Evolutionary conservation across 2,797 vertebrate species (phyloP), one percentile per base, ranked within the genome.

Genomic region (Dendrocincla fuliginosa): DNA sequence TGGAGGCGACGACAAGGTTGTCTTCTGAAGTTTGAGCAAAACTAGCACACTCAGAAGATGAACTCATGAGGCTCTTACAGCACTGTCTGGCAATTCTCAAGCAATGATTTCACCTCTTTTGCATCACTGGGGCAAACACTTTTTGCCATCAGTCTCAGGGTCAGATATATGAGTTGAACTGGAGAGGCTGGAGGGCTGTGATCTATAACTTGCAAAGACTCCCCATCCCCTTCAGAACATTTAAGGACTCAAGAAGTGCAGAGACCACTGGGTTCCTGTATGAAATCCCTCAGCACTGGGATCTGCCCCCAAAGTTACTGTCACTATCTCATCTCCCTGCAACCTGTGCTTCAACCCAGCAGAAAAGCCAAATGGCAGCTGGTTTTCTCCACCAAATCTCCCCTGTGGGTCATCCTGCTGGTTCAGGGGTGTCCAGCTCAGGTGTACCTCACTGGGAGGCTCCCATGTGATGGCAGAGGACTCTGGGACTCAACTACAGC

Each of bases 321-420:
- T 18, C 10, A 3, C 33, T 50, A 11, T 28, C 44, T 64, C 33
- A 24, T 53, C 63, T 41, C 41, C 50, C 41, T 5, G 1, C 30
- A 75, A 6, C 30, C 17, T 71, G 33, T 3, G 2, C 24, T 75
- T 87, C 20, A 73, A 22, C 7, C 12, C 19, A 47, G 8, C n/a
- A 42, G 70, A 61, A 46, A 57, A 87, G 46, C 18, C 4, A 19
- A 56, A 35, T 7, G 10, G 8, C 41, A 60, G 27, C 9, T 41
- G 4, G 0, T 57, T 68, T 82, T 71, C 53, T 32, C 14, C n/a
- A 27, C 17, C 1, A 2, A 71, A 14, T 25, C 12, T 17, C 11
- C 27, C 23, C 30, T 2, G 3, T 32, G 39, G 33, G 19, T 5
- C 17, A 56, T 63, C 39, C 47, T 0, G 0, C 23, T 25, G 53